Evolutionary conservation across 2,888 invertebrate species (phyloP).

Genomic region (Eulithis testata): DNA sequence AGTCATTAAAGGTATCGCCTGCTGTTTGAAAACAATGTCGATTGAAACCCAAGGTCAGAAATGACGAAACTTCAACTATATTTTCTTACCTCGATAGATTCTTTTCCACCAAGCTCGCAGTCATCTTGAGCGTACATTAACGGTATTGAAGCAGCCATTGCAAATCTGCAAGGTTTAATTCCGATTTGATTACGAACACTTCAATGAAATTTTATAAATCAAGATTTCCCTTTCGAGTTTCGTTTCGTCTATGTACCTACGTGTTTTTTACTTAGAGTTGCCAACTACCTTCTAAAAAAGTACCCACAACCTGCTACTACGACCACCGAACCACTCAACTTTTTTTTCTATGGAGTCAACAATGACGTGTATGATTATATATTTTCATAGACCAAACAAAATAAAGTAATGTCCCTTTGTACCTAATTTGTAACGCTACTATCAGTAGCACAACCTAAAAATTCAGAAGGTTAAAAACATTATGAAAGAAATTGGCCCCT

Average conservation of each 20-base stretch:
- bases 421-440: too few relatives aligned
- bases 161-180: neutral
- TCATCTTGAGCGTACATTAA: constrained; percentile 87
- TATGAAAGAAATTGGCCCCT: too few relatives aligned
- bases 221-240: constrained; percentile 16
- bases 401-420: too few relatives aligned
- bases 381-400: too few relatives aligned
- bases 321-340: too few relatives aligned
- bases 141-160: constrained; percentile 73
- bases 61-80: constrained; percentile 26
- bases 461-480: too few relatives aligned
- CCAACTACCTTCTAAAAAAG: too few relatives aligned
- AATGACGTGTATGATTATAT: too few relatives aligned
- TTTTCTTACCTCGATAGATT: constrained; percentile 73
- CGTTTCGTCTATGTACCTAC: constrained; percentile 32
- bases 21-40: constrained; percentile 31
- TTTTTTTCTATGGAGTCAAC: too few relatives aligned
- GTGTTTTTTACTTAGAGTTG: constrained; percentile 26
- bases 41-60: constrained; percentile 23
- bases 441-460: too few relatives aligned
- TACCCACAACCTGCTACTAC: too few relatives aligned
- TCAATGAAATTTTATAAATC: neutral
- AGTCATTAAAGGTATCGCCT: constrained; percentile 14
- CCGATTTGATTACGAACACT: neutral
- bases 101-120: constrained; percentile 87